Evolutionary conservation across 2,113 vertebrate species (phyloP).

Genomic region (Acanthochromis polyacanthus): DNA sequence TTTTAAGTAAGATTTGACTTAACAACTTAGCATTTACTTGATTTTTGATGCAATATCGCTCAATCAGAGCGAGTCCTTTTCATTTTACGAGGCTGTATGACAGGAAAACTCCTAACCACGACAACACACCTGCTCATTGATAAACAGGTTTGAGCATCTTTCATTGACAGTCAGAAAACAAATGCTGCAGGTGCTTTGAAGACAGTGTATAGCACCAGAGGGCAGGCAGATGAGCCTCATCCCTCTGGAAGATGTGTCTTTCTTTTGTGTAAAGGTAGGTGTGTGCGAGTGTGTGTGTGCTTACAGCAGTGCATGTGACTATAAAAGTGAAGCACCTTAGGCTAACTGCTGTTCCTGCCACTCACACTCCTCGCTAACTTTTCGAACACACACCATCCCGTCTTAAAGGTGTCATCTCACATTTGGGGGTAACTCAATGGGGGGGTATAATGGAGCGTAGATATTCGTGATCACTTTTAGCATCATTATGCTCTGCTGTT

Average conservation of each 20-base stretch:
- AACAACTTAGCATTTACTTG: no score
- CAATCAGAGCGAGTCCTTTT: constrained; percentile 4
- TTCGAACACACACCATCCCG: constrained; percentile 69
- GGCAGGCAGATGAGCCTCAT: constrained; percentile 82
- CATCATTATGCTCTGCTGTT: no score
- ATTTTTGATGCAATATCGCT: background rate
- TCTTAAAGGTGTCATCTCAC: constrained; percentile 76
- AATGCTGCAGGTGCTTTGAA: constrained; percentile 83
- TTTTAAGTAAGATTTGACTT: no score
- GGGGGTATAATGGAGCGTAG: constrained; percentile 45
- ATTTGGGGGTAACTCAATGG: constrained; percentile 66
- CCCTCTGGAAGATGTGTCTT: constrained; percentile 62
- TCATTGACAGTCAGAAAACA: constrained; percentile 76
- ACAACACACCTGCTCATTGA: constrained; percentile 52
- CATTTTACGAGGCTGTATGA: constrained; percentile 18
- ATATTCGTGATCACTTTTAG: background rate
- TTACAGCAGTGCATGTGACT: constrained; percentile 72
- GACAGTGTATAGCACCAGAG: constrained; percentile 80
- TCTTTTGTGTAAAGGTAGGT: constrained; percentile 53
- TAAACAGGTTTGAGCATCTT: constrained; percentile 69
- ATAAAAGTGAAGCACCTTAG: constrained; percentile 84
- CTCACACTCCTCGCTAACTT: constrained; percentile 80
- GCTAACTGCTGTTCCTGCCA: constrained; percentile 86
- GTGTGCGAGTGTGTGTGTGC: constrained; percentile 48
- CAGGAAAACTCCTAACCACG: constrained; percentile 17